A percentile compares a stretch with the other conserved stretches of the same genome.
These are phyloP conservation scores for Heliconius hewitsoni DNA, from an alignment of 1,140 invertebrate species.

Conservation along the genomic window DNA sequence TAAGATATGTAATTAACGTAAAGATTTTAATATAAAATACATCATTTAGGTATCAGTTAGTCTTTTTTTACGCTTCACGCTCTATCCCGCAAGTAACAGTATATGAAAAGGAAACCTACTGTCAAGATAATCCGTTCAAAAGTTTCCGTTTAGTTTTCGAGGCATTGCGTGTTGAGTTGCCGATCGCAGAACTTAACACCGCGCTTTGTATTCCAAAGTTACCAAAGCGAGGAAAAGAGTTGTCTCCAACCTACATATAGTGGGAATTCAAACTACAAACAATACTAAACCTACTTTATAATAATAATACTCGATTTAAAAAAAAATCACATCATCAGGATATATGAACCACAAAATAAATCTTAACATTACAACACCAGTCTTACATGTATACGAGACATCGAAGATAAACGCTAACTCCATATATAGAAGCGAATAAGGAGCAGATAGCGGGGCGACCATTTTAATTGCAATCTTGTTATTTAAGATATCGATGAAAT, in stretches of 20 bases:
- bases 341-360: neutral
- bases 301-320: neutral
- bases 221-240: too few species aligned
- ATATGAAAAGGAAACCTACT: too few species aligned
- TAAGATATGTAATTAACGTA: neutral
- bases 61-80: too few species aligned
- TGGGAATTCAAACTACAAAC: neutral
- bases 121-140: too few species aligned
- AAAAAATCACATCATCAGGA: neutral
- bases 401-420: conserved; percentile 32
- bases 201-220: too few species aligned
- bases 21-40: too few species aligned
- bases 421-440: conserved; percentile 32
- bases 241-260: too few species aligned
- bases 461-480: conserved; percentile 35
- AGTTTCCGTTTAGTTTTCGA: too few species aligned
- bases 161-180: too few species aligned
- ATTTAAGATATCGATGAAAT: conserved; percentile 18
- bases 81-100: too few species aligned
- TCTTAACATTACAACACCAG: neutral
- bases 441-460: conserved; percentile 21
- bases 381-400: conserved; percentile 21
- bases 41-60: too few species aligned
- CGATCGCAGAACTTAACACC: too few species aligned
- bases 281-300: neutral